phyloP scores from a whole-genome alignment of 2,888 invertebrate genomes.

The Nesidiocoris tenuis region DNA sequence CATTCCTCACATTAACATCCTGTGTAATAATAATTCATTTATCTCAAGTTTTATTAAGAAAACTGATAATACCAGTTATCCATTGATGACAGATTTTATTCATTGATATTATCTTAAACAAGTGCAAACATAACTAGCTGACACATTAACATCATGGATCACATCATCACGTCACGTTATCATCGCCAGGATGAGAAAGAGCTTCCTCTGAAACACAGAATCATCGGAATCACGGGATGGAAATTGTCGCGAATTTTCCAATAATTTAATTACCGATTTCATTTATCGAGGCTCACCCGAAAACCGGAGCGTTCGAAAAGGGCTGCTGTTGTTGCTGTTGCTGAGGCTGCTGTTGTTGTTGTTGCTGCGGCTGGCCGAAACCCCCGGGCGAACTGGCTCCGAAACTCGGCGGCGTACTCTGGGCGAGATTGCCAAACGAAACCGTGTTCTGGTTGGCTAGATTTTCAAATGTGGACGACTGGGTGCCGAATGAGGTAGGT shows the following conservation, averaged over 20 bases:
- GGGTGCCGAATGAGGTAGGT: slow-evolving; percentile 50
- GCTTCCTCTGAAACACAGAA: slow-evolving; percentile 49
- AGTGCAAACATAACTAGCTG: no score
- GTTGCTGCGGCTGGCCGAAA: slow-evolving; percentile 14
- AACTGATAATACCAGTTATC: no score
- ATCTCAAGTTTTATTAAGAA: no score
- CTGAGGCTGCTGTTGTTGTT: slow-evolving; percentile 28
- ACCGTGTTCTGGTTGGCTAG: slow-evolving; percentile 64
- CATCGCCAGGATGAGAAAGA: slow-evolving; percentile 51
- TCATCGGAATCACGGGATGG: slow-evolving; percentile 7
- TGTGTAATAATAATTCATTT: background rate
- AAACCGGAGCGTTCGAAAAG: slow-evolving; percentile 32
- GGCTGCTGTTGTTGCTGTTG: slow-evolving; percentile 28
- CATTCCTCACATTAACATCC: background rate
- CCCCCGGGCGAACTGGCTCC: slow-evolving; percentile 5
- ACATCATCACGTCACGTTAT: no score
- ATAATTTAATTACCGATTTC: background rate
- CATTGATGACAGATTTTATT: no score
- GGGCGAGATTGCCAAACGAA: slow-evolving; percentile 50
- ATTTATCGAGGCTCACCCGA: slow-evolving; percentile 42
- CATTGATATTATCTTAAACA: no score
- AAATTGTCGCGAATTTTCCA: background rate
- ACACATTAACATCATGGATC: no score
- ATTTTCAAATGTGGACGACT: slow-evolving; percentile 64
- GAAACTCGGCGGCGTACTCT: slow-evolving; percentile 42